Base-by-base conservation (phyloP, 1,140 invertebrate genomes). In the Diachasma alloeum region DNA sequence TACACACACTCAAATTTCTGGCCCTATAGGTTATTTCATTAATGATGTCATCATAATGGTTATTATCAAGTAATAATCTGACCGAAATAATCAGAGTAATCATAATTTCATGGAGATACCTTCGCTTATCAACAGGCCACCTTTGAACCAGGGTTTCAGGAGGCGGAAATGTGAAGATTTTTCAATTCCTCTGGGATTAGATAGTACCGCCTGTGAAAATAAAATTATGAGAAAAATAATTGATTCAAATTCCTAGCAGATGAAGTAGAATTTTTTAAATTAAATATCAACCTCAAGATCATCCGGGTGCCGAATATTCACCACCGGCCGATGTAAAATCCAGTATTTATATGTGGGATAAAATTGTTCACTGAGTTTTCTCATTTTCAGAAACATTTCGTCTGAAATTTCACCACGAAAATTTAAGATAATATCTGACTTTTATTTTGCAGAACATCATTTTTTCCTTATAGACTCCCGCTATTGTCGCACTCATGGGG, bases 161-260 rank as follows among this genome's bases (percentile, higher is more conserved):
- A 92, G 92, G 59, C 84, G 86, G 82, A 94, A 94, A 4, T 92
- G 89, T 11, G 86, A 78, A 3, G 91, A 84, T 85, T 94, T 94
- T 36, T 91, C 87, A 66, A 93, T 90, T 76, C 91, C 87, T 79
- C 91, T 92, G 19, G 87, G 88, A 73, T 90, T 91, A 24, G 94
- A 84, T 39, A 94, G 80, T 59, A 80, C 80, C 89, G 91, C 81
- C n/a, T 86, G 84, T 78, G 48, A 68, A 78, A 71, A 76, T 68
- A 59, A 56, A 59, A 59, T 74, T 31, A 31, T 31, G 6, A 24
- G 75, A 77, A 10, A 48, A 77, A 73, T 19, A 78, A 53, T 24
- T 46, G 6, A 42, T 42, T n/a, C n/a, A 42, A 31, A 31, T 31
- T 3, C 2, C 6, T 6, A 6, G 6, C 6, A 31, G 31, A 31